phyloP scores from a whole-genome alignment of 2,113 vertebrate genomes.

The Pollachius pollachius region DNA sequence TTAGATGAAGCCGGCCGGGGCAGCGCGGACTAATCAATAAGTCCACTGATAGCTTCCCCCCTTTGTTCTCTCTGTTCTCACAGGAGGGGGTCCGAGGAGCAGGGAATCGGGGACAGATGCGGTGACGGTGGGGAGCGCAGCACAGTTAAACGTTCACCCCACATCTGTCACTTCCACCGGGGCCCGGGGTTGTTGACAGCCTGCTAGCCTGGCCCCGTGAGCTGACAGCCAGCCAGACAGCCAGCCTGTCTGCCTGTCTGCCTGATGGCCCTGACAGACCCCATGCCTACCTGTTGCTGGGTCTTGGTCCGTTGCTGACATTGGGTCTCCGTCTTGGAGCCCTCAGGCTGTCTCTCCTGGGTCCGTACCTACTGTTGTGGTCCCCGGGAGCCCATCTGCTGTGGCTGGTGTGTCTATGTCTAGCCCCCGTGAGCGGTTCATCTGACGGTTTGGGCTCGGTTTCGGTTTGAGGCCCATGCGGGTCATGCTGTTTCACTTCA shows the following conservation, averaged over 20 bases:
- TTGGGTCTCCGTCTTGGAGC: conserved; percentile 50
- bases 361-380: not conserved
- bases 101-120: conserved; percentile 68
- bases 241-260: conserved; percentile 43
- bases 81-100: conserved; percentile 43
- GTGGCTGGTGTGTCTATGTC: not conserved
- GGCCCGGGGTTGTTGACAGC: conserved; percentile 58
- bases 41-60: conserved; percentile 63
- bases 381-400: not conserved
- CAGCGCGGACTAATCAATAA: conserved; percentile 73
- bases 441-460: not conserved
- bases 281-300: conserved; percentile 65
- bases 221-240: not conserved
- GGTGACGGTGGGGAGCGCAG: conserved; percentile 61
- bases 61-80: conserved; percentile 54
- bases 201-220: conserved; percentile 28
- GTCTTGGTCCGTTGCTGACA: conserved; percentile 34
- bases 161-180: conserved; percentile 72
- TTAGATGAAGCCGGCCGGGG: conserved; percentile 63
- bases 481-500: too few species aligned
- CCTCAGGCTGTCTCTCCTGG: conserved; percentile 17
- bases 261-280: conserved; percentile 25
- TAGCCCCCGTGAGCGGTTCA: not conserved
- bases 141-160: conserved; percentile 77
- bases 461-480: too few species aligned